Conservation (phyloP, 2,113 vertebrate genomes). For the Otus sunia region DNA sequence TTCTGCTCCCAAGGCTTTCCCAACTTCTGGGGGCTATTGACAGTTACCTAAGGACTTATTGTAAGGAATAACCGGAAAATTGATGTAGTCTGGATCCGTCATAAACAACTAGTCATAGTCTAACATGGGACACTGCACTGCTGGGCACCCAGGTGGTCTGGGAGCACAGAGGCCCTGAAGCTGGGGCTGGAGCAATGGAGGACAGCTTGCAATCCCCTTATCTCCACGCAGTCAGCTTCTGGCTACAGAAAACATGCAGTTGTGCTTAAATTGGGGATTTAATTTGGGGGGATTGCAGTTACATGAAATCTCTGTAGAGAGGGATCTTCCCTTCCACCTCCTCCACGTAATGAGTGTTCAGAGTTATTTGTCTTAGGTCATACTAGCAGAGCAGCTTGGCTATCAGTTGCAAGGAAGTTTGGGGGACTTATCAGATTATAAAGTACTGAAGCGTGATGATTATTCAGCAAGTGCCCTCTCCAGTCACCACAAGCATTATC, state of each 20-base stretch:
- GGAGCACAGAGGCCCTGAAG: background rate
- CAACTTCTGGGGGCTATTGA: background rate
- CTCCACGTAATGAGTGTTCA: background rate
- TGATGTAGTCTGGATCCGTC: background rate
- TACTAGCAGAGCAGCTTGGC: background rate
- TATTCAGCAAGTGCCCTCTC: background rate
- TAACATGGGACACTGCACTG: background rate
- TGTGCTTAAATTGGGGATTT: background rate
- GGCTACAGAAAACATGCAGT: background rate
- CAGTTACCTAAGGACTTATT: background rate
- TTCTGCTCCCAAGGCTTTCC: background rate
- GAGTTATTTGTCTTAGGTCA: background rate
- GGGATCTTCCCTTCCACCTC: background rate
- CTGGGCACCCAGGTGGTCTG: background rate
- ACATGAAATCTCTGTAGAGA: background rate
- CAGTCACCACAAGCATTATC: background rate
- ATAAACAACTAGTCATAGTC: background rate
- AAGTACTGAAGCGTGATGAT: background rate
- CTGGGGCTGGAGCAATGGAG: background rate
- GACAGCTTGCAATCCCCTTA: background rate
- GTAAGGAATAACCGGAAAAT: background rate
- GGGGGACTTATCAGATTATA: background rate
- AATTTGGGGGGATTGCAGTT: background rate
- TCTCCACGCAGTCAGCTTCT: background rate
- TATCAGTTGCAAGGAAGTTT: background rate